Percentiles rank a stretch among this genome's conserved stretches.
Conservation (phyloP, 2,113 vertebrate species). For the Callaeas wilsoni region DNA sequence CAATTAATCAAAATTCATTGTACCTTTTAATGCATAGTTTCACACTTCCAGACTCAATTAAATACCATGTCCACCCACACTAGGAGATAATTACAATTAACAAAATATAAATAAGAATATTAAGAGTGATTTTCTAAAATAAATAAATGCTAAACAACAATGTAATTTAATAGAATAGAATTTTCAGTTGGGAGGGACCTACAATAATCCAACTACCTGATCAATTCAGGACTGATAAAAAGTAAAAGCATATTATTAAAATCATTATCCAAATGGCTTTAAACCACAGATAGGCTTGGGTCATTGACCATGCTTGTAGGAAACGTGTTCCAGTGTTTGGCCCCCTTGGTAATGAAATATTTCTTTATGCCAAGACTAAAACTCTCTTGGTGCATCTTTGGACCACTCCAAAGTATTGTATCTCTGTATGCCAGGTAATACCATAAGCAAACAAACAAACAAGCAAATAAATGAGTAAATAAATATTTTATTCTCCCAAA, state of each 20-base stretch:
- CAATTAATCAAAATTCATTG: not conserved
- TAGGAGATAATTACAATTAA: not conserved
- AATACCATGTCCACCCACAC: not conserved
- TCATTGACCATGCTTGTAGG: accelerated
- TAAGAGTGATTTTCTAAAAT: not conserved
- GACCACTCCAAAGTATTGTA: accelerated
- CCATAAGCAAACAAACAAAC: accelerated
- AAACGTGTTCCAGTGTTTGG: not conserved
- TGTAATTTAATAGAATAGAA: not conserved
- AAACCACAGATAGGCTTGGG: not conserved
- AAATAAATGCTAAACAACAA: not conserved
- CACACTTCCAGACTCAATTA: not conserved
- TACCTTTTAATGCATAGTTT: not conserved
- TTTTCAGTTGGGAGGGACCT: not conserved
- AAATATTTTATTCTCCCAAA: not conserved
- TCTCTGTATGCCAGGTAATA: not conserved
- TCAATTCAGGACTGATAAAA: not conserved
- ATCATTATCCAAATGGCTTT: not conserved
- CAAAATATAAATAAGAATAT: not conserved
- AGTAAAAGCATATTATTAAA: not conserved
- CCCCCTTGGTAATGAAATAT: not conserved
- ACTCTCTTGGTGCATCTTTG: not conserved
- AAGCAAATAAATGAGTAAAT: not conserved
- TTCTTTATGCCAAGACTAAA: not conserved
- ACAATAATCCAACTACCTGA: not conserved